These are phyloP conservation scores for Peromyscus attwateri DNA, from an alignment of 2,797 vertebrate genomes.

Conservation along the genomic window DNA sequence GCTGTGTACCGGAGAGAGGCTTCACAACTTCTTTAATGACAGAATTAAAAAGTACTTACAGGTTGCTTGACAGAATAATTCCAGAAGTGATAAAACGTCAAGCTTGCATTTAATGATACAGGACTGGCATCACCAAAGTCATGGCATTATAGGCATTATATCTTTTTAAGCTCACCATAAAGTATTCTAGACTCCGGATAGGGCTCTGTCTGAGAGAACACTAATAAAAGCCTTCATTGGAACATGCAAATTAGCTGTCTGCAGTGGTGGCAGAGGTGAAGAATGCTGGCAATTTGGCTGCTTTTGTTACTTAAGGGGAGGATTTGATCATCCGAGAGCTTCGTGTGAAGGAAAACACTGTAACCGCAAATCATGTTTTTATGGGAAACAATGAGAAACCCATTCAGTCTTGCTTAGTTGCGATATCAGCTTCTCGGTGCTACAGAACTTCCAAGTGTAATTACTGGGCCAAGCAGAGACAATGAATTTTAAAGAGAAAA, in stretches of 20 bases:
- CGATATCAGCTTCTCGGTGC: conserved; percentile 46
- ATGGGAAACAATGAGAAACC: conserved; percentile 64
- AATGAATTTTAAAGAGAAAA: conserved; percentile 58
- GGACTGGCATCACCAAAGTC: background rate
- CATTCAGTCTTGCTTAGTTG: conserved; percentile 37
- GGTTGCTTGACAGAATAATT: conserved; percentile 9
- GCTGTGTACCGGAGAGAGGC: background rate
- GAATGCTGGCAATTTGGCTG: conserved; percentile 51
- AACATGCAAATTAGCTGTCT: conserved; percentile 59
- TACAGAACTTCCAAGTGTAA: conserved; percentile 67
- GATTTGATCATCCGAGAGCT: conserved; percentile 61
- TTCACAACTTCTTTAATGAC: conserved; percentile 38
- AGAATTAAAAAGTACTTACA: conserved; percentile 44
- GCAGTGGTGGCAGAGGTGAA: conserved; percentile 20
- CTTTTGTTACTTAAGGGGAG: conserved; percentile 63
- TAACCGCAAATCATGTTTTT: conserved; percentile 68
- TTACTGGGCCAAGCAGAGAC: conserved; percentile 61
- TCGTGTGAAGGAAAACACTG: conserved; percentile 43
- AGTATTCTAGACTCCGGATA: conserved; percentile 24
- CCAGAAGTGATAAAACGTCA: conserved; percentile 5
- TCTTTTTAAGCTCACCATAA: conserved; percentile 36
- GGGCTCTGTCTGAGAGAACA: background rate
- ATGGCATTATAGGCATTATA: background rate
- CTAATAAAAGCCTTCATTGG: conserved; percentile 24
- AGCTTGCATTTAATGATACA: background rate